phyloP scores from a whole-genome alignment of 1,140 invertebrate species.

The Probaryconus sp. region DNA sequence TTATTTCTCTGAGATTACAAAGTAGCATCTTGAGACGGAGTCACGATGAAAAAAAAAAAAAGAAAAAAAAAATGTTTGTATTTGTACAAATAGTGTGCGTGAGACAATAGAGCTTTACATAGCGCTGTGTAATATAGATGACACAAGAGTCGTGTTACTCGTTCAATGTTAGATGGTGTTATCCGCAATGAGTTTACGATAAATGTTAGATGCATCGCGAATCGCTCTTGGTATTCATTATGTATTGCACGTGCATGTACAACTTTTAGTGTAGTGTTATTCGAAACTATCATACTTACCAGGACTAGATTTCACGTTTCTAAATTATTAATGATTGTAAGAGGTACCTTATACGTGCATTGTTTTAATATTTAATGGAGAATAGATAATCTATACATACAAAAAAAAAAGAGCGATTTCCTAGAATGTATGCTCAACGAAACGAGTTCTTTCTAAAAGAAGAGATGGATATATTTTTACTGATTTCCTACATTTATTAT shows the following conservation, averaged over 20 bases:
- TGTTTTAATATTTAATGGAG: conserved; percentile 53
- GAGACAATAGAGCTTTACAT: conserved; percentile 60
- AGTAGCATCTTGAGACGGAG: no score
- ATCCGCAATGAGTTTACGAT: conserved; percentile 59
- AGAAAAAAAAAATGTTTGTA: conserved; percentile 31
- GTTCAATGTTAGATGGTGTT: conserved; percentile 62
- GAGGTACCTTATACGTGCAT: conserved; percentile 47
- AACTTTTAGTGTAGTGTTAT: conserved; percentile 58
- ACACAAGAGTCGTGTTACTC: conserved; percentile 51
- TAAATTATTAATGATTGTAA: conserved; percentile 57
- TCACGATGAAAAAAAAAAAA: background rate
- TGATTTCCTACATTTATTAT: background rate
- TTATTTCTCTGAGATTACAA: conserved; percentile 12
- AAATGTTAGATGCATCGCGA: conserved; percentile 58
- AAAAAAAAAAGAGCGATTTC: conserved; percentile 53
- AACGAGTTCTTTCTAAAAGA: conserved; percentile 26
- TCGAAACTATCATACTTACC: conserved; percentile 60
- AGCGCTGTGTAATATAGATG: conserved; percentile 57
- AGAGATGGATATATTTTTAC: conserved; percentile 33
- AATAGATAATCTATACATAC: conserved; percentile 55
- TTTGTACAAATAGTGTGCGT: conserved; percentile 48
- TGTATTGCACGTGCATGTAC: conserved; percentile 53
- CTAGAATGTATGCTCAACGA: conserved; percentile 20
- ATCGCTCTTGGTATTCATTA: conserved; percentile 58
- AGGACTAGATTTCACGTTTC: conserved; percentile 57